Conservation (phyloP, 1,140 invertebrate species). For the Drosophila littoralis region DNA sequence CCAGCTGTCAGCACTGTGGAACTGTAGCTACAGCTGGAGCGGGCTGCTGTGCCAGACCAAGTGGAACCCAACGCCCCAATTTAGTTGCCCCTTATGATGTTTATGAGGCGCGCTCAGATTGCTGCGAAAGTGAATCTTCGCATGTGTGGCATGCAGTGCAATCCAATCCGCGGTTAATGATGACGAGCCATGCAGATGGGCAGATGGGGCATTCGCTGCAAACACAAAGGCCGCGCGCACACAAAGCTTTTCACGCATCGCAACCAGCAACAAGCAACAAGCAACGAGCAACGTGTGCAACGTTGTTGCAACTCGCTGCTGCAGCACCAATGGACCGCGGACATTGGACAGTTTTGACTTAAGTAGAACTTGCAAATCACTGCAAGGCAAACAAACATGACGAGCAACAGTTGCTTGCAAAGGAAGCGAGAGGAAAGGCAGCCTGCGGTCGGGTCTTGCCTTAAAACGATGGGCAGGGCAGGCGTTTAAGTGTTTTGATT, state of each 20-base stretch:
- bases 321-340: conserved; percentile 18
- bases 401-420: conserved; percentile 26
- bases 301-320: conserved; percentile 20
- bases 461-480: conserved; percentile 62
- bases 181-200: conserved; percentile 67
- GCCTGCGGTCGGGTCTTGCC: not conserved
- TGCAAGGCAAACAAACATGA: conserved; percentile 79
- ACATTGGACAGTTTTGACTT: conserved; percentile 65
- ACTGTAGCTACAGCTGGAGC: conserved; percentile 13
- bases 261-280: conserved; percentile 36
- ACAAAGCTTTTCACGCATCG: conserved; percentile 68
- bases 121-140: conserved; percentile 76
- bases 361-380: conserved; percentile 82
- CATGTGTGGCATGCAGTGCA: conserved; percentile 58
- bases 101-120: conserved; percentile 45
- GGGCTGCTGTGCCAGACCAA: conserved; percentile 49
- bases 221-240: conserved; percentile 54
- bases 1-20: conserved; percentile 42
- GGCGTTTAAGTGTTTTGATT: conserved; percentile 84
- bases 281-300: conserved; percentile 19
- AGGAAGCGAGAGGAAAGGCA: not conserved
- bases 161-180: conserved; percentile 72
- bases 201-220: conserved; percentile 17
- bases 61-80: conserved; percentile 69
- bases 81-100: conserved; percentile 43